Conservation (phyloP, 2,113 vertebrate genomes). For the Dinomys branickii region DNA sequence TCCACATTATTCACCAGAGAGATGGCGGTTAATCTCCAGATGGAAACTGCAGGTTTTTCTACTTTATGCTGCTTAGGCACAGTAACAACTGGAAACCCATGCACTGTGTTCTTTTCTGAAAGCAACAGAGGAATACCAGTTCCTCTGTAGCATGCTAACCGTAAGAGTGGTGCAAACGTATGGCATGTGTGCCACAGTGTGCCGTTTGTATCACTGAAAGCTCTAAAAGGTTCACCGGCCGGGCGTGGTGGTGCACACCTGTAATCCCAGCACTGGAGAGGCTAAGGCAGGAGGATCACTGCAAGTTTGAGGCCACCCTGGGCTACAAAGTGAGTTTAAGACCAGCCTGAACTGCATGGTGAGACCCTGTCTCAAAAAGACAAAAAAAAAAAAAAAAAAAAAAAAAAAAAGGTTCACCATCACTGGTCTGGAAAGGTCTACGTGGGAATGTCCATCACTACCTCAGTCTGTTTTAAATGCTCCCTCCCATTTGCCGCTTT, state of each 20-base stretch:
- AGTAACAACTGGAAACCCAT: background rate
- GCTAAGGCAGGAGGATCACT: too few species aligned
- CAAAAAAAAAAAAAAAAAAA: too few species aligned
- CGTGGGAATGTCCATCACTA: too few species aligned
- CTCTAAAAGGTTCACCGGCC: background rate
- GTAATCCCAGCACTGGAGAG: too few species aligned
- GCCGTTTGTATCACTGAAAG: background rate
- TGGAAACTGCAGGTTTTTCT: background rate
- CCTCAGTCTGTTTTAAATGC: background rate
- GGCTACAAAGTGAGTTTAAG: too few species aligned
- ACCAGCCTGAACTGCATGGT: too few species aligned
- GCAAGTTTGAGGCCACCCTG: too few species aligned
- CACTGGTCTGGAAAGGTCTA: background rate
- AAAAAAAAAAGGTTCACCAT: background rate
- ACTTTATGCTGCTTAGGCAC: background rate
- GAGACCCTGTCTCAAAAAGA: too few species aligned
- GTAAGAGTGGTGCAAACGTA: background rate
- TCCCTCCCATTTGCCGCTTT: too few species aligned
- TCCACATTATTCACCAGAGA: background rate
- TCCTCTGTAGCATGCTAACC: background rate
- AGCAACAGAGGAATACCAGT: accelerated
- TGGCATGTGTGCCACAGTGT: background rate
- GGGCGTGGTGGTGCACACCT: too few species aligned
- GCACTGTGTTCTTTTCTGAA: background rate
- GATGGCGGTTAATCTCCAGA: background rate